phyloP scores from a whole-genome alignment of 1,140 invertebrate genomes.

The Gonioctena quinquepunctata region DNA sequence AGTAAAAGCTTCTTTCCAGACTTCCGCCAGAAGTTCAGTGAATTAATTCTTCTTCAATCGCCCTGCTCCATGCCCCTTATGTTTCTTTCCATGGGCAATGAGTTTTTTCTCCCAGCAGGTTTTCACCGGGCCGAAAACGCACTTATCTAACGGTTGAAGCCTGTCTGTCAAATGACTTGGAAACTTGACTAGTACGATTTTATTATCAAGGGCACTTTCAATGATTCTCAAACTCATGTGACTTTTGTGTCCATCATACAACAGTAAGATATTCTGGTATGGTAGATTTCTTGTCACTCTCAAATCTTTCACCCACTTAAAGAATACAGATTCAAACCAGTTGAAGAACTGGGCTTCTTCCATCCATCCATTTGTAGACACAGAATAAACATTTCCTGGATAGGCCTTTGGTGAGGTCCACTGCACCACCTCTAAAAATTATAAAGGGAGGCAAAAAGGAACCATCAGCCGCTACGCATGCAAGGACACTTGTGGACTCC shows the following conservation, averaged over 20 bases:
- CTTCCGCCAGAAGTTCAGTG: conserved; percentile 29
- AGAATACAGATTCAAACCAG: conserved; percentile 37
- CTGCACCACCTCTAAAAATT: conserved; percentile 41
- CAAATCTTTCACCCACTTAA: conserved; percentile 23
- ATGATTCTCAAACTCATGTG: conserved; percentile 27
- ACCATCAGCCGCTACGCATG: conserved; percentile 43
- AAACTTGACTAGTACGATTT: conserved; percentile 27
- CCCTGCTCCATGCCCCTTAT: conserved; percentile 16
- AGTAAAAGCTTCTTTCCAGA: conserved; percentile 6
- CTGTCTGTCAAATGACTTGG: conserved; percentile 31
- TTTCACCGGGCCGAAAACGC: conserved; percentile 43
- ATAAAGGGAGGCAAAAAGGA: conserved; percentile 47
- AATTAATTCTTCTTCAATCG: conserved; percentile 38
- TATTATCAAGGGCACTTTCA: conserved; percentile 24
- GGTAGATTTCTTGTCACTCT: conserved; percentile 12
- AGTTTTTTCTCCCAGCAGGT: conserved; percentile 39
- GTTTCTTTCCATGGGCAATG: conserved; percentile 20
- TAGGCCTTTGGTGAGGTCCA: conserved; percentile 39
- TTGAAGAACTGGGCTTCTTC: conserved; percentile 41
- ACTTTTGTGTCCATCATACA: conserved; percentile 28
- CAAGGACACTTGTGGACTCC: conserved; percentile 45
- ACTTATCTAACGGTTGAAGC: conserved; percentile 29
- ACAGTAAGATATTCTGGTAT: conserved; percentile 13
- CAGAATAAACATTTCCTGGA: conserved; percentile 46
- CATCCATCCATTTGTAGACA: conserved; percentile 49